Evolutionary conservation across 37 sponge, comb jelly and placozoan species (phyloP).

Genomic region (Mnemiopsis leidyi): DNA sequence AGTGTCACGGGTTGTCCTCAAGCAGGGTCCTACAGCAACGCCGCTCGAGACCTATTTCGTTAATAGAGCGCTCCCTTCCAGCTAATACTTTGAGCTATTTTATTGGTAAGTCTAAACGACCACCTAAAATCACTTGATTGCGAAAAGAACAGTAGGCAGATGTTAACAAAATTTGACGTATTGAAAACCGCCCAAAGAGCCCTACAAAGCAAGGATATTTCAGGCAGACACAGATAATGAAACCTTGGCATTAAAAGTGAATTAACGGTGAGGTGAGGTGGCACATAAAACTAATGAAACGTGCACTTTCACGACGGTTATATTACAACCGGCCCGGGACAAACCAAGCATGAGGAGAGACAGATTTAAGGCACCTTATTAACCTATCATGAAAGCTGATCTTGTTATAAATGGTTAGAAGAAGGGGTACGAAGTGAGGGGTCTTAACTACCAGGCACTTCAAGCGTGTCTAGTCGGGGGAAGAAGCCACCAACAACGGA

Average conservation of each 20-base stretch:
- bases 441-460: background rate
- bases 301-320: background rate
- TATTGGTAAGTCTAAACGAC: background rate
- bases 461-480: background rate
- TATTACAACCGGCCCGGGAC: background rate
- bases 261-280: background rate
- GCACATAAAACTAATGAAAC: background rate
- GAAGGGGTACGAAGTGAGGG: background rate
- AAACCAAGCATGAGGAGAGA: background rate
- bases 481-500: background rate
- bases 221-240: too few relatives aligned
- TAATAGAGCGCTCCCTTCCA: background rate
- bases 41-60: background rate
- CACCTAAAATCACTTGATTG: background rate
- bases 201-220: background rate
- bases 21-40: constrained; percentile 48
- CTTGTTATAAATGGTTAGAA: background rate
- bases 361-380: background rate
- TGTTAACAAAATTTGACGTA: too few relatives aligned
- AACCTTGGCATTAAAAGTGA: background rate
- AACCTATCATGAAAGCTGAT: background rate
- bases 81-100: background rate
- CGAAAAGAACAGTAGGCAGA: background rate
- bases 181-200: too few relatives aligned
- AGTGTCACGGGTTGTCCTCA: background rate